phyloP scores from a whole-genome alignment of 2,888 invertebrate species.

The Dastarcus helophoroides region DNA sequence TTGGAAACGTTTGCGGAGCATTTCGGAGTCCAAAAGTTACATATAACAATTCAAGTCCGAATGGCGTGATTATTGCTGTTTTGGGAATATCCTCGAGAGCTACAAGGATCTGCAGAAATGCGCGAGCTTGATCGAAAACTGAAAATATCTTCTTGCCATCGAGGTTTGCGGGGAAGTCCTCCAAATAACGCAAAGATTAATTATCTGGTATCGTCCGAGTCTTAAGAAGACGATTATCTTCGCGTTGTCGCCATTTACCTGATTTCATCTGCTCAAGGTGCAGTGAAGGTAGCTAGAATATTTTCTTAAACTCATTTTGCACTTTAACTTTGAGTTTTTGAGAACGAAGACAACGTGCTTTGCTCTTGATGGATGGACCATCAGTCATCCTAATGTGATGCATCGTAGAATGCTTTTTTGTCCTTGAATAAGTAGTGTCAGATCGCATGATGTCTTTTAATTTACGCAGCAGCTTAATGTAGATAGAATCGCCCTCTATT shows the following conservation, averaged over 20 bases:
- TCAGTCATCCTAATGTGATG: background rate
- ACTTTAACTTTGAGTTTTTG: constrained; percentile 17
- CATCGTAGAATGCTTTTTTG: too few relatives aligned
- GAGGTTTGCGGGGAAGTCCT: constrained; percentile 15
- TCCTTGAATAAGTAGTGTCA: too few relatives aligned
- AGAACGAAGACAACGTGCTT: constrained; percentile 7
- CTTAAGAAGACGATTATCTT: constrained; percentile 19
- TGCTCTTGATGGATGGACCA: background rate
- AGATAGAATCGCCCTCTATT: too few relatives aligned
- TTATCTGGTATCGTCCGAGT: constrained; percentile 15
- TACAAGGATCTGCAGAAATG: constrained; percentile 30
- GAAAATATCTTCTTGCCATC: constrained; percentile 10
- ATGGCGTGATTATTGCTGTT: constrained; percentile 29
- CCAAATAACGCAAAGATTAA: constrained; percentile 13
- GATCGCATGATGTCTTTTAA: too few relatives aligned
- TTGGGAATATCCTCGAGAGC: constrained; percentile 25
- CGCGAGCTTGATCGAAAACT: constrained; percentile 13
- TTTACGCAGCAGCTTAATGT: too few relatives aligned
- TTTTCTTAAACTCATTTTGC: constrained; percentile 17
- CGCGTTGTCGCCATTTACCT: constrained; percentile 17
- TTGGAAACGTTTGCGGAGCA: constrained; percentile 29
- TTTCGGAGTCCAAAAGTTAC: constrained; percentile 29
- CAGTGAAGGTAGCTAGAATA: constrained; percentile 22
- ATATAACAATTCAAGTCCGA: constrained; percentile 24
- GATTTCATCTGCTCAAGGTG: constrained; percentile 20